phyloP scores from a whole-genome alignment of 2,888 invertebrate genomes.

The Clusia tigrina region DNA sequence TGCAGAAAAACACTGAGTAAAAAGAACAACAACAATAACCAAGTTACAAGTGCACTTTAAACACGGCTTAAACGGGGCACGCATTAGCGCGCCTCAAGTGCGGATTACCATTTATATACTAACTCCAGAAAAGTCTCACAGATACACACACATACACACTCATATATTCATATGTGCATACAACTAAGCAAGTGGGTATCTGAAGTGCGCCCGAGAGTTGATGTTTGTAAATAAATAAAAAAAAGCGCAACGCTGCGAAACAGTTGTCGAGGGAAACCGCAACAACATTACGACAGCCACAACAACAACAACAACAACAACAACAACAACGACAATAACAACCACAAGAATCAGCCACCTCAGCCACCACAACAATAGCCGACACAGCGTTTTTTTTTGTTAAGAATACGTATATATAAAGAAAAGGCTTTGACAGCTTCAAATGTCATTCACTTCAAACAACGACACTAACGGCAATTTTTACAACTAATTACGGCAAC shows the following conservation, averaged over 20 bases:
- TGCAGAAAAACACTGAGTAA: not conserved
- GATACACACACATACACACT: too few relatives aligned
- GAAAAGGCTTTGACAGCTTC: not conserved
- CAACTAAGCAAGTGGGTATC: not conserved
- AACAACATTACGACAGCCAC: too few relatives aligned
- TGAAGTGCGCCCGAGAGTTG: not conserved
- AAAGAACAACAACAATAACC: not conserved
- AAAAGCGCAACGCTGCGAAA: not conserved
- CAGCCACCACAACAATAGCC: too few relatives aligned
- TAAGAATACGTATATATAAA: too few relatives aligned
- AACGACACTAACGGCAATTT: not conserved
- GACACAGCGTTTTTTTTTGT: too few relatives aligned
- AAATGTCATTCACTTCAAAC: not conserved
- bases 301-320: too few relatives aligned
- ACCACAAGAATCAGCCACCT: too few relatives aligned
- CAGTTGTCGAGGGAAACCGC: not conserved
- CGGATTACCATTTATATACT: not conserved
- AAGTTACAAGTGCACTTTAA: slow-evolving; percentile 22
- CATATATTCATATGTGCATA: not conserved
- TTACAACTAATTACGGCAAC: too few relatives aligned
- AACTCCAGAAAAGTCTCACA: too few relatives aligned
- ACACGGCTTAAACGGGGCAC: slow-evolving; percentile 13
- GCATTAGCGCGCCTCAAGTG: slow-evolving; percentile 7
- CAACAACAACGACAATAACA: too few relatives aligned
- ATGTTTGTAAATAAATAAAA: not conserved